These are phyloP conservation scores for Loxodonta africana DNA, from an alignment of 2,113 vertebrate species.

Conservation along the genomic window DNA sequence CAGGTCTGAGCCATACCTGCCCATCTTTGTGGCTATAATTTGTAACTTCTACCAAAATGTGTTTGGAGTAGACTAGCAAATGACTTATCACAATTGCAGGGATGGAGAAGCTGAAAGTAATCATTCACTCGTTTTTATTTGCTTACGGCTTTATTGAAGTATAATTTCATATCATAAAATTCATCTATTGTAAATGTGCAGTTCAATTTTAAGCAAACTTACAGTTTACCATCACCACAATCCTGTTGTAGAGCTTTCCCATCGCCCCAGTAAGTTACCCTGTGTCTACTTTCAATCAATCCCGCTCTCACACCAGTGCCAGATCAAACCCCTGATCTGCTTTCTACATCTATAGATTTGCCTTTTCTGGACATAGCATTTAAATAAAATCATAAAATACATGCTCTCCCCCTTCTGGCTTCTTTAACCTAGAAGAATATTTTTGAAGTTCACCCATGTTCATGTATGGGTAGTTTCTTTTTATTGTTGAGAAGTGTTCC, in stretches of 20 bases:
- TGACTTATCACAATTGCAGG: neutral
- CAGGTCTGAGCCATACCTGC: neutral
- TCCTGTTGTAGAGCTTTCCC: neutral
- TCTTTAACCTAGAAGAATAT: neutral
- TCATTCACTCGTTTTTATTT: neutral
- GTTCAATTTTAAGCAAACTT: neutral
- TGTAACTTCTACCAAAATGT: neutral
- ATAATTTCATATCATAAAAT: neutral
- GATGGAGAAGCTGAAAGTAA: neutral
- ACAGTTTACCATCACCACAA: rapidly evolving
- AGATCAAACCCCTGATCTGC: neutral
- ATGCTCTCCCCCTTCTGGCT: neutral
- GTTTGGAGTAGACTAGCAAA: too few species aligned
- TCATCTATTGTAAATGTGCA: neutral
- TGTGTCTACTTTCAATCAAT: neutral
- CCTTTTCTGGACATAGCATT: neutral
- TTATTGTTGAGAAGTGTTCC: neutral
- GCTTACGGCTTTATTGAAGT: neutral
- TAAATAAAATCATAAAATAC: neutral
- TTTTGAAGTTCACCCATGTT: neutral
- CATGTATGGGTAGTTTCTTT: neutral
- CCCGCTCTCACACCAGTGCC: too few species aligned
- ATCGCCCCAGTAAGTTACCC: rapidly evolving
- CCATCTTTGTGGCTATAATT: neutral
- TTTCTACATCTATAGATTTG: neutral